These are phyloP conservation scores for Silurus aristotelis DNA, from an alignment of 2,797 vertebrate species.

Conservation along the genomic window DNA sequence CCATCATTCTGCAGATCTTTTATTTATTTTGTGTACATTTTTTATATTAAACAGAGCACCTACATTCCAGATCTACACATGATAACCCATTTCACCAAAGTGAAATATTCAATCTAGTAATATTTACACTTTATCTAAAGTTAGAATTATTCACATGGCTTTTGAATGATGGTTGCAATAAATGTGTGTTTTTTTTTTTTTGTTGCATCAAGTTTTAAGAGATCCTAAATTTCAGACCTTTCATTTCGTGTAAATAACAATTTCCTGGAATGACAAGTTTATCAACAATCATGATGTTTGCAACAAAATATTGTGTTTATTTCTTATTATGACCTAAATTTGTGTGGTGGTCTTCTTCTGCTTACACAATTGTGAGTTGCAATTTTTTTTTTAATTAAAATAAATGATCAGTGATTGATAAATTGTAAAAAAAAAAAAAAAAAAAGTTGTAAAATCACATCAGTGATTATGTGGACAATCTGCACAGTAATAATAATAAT, in stretches of 20 bases:
- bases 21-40: background rate
- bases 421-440: too few relatives aligned
- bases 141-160: background rate
- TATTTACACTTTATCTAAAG: background rate
- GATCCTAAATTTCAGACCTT: background rate
- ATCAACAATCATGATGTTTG: background rate
- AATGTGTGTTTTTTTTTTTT: background rate
- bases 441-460: background rate
- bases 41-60: background rate
- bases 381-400: background rate
- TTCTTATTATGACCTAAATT: background rate
- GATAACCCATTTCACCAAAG: background rate
- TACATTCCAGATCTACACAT: background rate
- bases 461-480: background rate
- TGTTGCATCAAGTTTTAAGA: background rate
- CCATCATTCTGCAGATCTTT: background rate
- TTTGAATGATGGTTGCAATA: background rate
- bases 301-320: background rate
- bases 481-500: background rate
- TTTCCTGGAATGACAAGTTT: background rate
- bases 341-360: background rate
- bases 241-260: background rate
- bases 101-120: background rate
- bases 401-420: background rate
- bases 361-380: background rate